Conservation (phyloP, 2,113 vertebrate genomes). For the Aegithalos caudatus region DNA sequence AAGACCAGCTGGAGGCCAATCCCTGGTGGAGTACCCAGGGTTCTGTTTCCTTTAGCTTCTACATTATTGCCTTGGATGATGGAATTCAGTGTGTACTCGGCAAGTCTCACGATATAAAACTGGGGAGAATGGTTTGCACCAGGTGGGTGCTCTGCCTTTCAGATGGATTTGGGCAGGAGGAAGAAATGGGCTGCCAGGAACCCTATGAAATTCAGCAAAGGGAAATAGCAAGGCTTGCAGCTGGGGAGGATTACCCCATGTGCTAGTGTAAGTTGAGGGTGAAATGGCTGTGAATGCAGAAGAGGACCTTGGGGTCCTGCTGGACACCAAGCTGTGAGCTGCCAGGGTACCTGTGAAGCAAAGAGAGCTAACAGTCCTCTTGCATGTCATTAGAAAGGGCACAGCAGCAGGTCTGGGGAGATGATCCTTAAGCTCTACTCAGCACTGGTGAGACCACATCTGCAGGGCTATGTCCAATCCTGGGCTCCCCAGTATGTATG, state of each 20-base stretch:
- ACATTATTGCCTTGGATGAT: not conserved
- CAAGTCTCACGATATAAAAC: not conserved
- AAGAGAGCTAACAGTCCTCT: not conserved
- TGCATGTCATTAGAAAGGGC: not conserved
- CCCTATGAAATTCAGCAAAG: not conserved
- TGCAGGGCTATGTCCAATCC: not conserved
- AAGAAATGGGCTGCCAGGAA: not conserved
- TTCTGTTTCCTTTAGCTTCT: not conserved
- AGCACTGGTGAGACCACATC: not conserved
- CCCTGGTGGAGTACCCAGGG: not conserved
- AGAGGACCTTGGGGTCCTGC: not conserved
- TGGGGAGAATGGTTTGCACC: not conserved
- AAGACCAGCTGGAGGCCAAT: not conserved
- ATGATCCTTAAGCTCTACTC: not conserved
- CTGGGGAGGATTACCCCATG: not conserved
- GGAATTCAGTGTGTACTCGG: not conserved
- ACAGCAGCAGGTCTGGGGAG: not conserved
- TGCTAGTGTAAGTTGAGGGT: not conserved
- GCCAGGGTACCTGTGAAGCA: not conserved
- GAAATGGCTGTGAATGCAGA: not conserved
- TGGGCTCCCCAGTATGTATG: rapidly evolving
- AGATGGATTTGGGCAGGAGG: not conserved
- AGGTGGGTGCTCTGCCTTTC: not conserved
- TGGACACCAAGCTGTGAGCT: not conserved
- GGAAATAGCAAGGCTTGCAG: not conserved